phyloP scores from a whole-genome alignment of 2,888 invertebrate genomes.

The Callyntrura guangdongensis region DNA sequence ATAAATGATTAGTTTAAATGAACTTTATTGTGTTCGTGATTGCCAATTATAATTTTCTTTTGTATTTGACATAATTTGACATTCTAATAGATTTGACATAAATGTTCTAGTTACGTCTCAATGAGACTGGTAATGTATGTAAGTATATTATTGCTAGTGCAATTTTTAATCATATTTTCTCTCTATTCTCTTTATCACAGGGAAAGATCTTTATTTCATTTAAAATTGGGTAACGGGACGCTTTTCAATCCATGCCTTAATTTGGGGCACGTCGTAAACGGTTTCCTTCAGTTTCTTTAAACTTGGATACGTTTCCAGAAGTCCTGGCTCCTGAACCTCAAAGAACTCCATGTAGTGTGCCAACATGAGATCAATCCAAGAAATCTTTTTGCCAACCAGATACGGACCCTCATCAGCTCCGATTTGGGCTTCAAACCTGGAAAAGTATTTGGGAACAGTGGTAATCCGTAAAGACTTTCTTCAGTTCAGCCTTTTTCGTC shows the following conservation, averaged over 20 bases:
- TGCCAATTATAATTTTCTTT: too few species aligned
- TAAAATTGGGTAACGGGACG: slow-evolving; percentile 87
- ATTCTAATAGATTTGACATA: too few species aligned
- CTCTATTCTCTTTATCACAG: not conserved
- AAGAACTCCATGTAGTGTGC: slow-evolving; percentile 63
- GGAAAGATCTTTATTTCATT: not conserved
- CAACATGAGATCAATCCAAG: slow-evolving; percentile 72
- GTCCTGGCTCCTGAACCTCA: slow-evolving; percentile 20
- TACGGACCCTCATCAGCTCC: slow-evolving; percentile 43
- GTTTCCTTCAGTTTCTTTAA: slow-evolving; percentile 87
- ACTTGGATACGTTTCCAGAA: slow-evolving; percentile 87
- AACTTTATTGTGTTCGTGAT: too few species aligned
- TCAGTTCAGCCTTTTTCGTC: slow-evolving; percentile 67
- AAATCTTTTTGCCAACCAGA: slow-evolving; percentile 73
- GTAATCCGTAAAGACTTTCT: slow-evolving; percentile 65
- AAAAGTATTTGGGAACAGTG: slow-evolving; percentile 63
- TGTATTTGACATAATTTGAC: too few species aligned
- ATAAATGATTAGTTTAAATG: too few species aligned
- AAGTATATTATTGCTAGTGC: not conserved
- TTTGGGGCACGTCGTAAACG: slow-evolving; percentile 87
- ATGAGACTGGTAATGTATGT: not conserved
- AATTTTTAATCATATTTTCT: not conserved
- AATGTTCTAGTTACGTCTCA: not conserved
- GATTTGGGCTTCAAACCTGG: slow-evolving; percentile 62
- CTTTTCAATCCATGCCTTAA: slow-evolving; percentile 88